phyloP scores from a whole-genome alignment of 2,888 invertebrate species.

The Chrysotoxum bicinctum region DNA sequence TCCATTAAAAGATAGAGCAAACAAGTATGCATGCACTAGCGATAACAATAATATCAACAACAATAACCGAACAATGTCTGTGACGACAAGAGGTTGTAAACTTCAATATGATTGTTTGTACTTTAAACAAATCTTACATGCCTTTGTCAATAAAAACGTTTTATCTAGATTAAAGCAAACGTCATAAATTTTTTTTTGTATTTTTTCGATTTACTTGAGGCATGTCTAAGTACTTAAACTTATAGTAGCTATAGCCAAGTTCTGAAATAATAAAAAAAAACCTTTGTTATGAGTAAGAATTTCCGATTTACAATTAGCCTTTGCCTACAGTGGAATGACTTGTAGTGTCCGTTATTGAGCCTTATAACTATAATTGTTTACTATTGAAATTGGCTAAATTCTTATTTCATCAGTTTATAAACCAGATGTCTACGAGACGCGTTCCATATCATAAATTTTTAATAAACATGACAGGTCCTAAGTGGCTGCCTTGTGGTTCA shows the following conservation, averaged over 20 bases:
- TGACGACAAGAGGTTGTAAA: slow-evolving; percentile 35
- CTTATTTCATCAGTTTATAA: no score
- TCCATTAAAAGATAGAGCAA: slow-evolving; percentile 53
- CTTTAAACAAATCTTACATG: slow-evolving; percentile 49
- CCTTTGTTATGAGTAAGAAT: neutral
- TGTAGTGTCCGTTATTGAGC: no score
- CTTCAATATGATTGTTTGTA: slow-evolving; percentile 44
- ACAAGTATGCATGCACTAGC: slow-evolving; percentile 1
- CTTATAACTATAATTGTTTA: no score
- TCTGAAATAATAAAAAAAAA: neutral
- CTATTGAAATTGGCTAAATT: no score
- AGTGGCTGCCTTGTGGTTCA: no score
- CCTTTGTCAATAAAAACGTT: slow-evolving; percentile 51
- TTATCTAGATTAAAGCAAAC: slow-evolving; percentile 48
- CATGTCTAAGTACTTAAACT: neutral
- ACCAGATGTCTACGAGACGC: no score
- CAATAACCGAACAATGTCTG: slow-evolving; percentile 20
- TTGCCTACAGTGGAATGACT: no score
- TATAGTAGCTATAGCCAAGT: neutral
- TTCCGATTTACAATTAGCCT: neutral
- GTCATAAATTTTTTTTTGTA: slow-evolving; percentile 13
- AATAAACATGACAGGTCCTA: neutral
- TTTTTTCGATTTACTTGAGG: neutral
- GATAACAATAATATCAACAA: neutral
- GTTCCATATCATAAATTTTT: neutral